phyloP scores from a whole-genome alignment of 2,888 invertebrate species.

The Yponomeuta malinellus region DNA sequence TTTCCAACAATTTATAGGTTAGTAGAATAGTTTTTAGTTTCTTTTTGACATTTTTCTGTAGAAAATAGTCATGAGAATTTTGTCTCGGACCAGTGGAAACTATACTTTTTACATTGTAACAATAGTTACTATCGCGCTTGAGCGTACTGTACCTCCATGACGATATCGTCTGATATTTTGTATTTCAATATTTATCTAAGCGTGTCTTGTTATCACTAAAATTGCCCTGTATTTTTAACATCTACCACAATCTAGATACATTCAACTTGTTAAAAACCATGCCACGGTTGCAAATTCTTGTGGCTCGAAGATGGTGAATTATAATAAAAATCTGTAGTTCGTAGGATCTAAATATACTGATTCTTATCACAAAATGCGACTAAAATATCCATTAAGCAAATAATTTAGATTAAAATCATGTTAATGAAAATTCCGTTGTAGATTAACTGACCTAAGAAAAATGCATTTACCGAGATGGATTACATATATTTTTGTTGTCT shows the following conservation, averaged over 20 bases:
- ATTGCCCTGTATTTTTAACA: constrained; percentile 8
- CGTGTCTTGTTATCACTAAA: background rate
- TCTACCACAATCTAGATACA: background rate
- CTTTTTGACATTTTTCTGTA: constrained; percentile 57
- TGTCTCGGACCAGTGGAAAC: constrained; percentile 13
- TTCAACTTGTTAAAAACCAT: background rate
- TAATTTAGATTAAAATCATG: constrained; percentile 2
- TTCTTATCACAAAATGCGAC: background rate
- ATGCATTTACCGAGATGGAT: constrained; percentile 8
- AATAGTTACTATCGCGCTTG: background rate
- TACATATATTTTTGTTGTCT: background rate
- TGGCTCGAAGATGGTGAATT: background rate
- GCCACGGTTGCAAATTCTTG: constrained; percentile 7
- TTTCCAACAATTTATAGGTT: constrained; percentile 37
- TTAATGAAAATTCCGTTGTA: background rate
- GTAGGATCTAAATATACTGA: background rate
- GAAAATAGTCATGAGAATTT: constrained; percentile 20
- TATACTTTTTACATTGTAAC: background rate
- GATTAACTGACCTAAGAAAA: background rate
- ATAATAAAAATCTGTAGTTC: background rate
- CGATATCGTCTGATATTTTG: constrained; percentile 3
- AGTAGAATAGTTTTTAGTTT: constrained; percentile 40
- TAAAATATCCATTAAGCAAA: background rate
- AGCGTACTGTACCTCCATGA: constrained; percentile 8
- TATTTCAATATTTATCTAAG: constrained; percentile 6